phyloP scores from a whole-genome alignment of 2,797 vertebrate genomes.

The Yasuhikotakia modesta region DNA sequence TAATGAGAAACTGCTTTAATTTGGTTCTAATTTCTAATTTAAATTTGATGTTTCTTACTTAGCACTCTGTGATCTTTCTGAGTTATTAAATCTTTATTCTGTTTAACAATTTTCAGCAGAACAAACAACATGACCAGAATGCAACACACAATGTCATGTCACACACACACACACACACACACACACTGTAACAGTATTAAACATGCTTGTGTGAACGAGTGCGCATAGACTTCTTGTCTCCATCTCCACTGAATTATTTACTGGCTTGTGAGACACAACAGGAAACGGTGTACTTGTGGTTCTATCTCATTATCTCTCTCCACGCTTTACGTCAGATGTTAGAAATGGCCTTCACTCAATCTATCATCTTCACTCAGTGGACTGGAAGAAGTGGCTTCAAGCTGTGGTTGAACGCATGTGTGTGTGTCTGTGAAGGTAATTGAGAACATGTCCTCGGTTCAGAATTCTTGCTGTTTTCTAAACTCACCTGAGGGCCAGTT shows the following conservation, averaged over 20 bases:
- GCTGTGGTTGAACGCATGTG: not conserved
- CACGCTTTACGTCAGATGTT: not conserved
- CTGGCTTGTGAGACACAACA: too few species aligned
- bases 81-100: not conserved
- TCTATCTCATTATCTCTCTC: too few species aligned
- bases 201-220: too few species aligned
- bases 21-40: not conserved
- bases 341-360: slow-evolving; percentile 23
- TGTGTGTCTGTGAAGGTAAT: slow-evolving; percentile 12
- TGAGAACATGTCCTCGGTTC: not conserved
- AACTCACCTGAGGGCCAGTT: slow-evolving; percentile 20
- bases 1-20: not conserved
- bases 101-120: slow-evolving; percentile 13
- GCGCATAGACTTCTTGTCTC: too few species aligned
- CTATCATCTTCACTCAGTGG: slow-evolving; percentile 30
- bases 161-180: slow-evolving; percentile 9
- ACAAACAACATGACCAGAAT: not conserved
- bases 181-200: not conserved
- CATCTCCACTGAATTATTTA: too few species aligned
- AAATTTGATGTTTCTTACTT: not conserved
- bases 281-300: too few species aligned
- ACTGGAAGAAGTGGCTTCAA: slow-evolving; percentile 20
- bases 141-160: slow-evolving; percentile 1
- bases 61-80: not conserved
- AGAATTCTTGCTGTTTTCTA: not conserved